These are phyloP conservation scores for Tenualosa ilisha DNA, from an alignment of 2,797 vertebrate species.

Conservation along the genomic window DNA sequence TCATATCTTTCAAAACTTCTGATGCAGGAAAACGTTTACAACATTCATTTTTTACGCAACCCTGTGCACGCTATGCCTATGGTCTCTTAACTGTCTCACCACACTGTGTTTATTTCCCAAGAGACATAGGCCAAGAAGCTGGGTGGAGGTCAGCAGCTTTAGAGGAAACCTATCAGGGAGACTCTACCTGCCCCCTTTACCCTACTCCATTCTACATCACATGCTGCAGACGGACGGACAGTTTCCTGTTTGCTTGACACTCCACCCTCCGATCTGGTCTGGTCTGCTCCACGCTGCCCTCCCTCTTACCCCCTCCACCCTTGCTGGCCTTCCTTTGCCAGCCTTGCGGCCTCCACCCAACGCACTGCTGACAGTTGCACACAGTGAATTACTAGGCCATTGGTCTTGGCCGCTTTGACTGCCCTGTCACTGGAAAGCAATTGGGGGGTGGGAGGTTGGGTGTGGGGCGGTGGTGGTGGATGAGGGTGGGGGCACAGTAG, in stretches of 20 bases:
- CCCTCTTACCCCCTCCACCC: background rate
- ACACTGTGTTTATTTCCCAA: background rate
- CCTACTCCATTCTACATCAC: background rate
- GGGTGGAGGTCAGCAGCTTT: background rate
- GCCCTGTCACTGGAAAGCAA: background rate
- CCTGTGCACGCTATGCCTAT: background rate
- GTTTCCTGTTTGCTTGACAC: background rate
- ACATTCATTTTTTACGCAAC: background rate
- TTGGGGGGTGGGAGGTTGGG: background rate
- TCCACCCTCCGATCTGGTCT: background rate
- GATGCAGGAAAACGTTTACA: background rate
- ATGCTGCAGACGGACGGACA: background rate
- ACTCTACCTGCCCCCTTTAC: background rate
- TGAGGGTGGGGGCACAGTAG: background rate
- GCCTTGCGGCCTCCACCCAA: background rate
- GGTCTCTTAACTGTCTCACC: background rate
- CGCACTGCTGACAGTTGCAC: background rate
- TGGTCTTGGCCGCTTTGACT: background rate
- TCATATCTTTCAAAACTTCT: background rate
- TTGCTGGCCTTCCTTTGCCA: background rate
- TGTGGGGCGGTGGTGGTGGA: no score
- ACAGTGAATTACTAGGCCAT: background rate
- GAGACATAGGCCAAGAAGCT: background rate
- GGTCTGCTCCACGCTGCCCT: background rate
- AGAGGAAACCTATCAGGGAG: constrained; percentile 4